These are phyloP conservation scores for human (Homo sapiens) DNA, from an alignment of 2,113 vertebrate species.

Conservation along the genomic window GRCh38 chr1:173115501-173116000, in stretches of 20 bases:
- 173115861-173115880: not conserved
- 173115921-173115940: not conserved
- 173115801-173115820: not conserved
- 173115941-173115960: not conserved
- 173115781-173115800: not conserved
- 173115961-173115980: not conserved
- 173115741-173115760: not conserved
- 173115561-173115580: not conserved
- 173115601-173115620: not conserved
- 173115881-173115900: not conserved
- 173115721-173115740: not conserved
- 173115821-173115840: not conserved
- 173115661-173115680: not conserved
- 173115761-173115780: not conserved
- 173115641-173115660: not conserved
- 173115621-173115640: not conserved
- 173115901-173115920: not conserved
- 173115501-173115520: not conserved
- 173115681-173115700: not conserved
- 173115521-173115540: not conserved
- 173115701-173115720: not conserved
- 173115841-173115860: not conserved
- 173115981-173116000: not conserved
- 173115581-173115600: not conserved
- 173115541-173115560: not conserved